These are phyloP conservation scores for Synaphobranchus kaupii DNA, from an alignment of 2,797 vertebrate species.

Conservation along the genomic window DNA sequence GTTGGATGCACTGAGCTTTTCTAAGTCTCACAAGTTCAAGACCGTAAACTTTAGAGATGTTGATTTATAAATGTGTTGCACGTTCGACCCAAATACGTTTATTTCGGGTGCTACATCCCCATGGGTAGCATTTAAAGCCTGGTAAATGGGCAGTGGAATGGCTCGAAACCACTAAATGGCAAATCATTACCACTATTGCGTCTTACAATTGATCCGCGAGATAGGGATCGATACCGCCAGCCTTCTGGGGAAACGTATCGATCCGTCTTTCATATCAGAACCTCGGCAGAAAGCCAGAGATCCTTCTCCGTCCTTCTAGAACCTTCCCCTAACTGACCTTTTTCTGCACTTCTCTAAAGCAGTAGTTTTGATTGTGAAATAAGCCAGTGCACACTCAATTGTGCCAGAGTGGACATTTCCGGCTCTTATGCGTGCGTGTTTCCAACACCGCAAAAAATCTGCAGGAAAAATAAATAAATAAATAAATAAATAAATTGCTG, in stretches of 20 bases:
- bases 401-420: not conserved
- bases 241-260: not conserved
- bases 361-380: not conserved
- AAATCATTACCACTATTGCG: not conserved
- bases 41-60: not conserved
- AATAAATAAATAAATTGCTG: not conserved
- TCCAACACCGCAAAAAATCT: not conserved
- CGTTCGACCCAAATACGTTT: not conserved
- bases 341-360: not conserved
- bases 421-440: not conserved
- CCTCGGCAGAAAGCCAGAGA: not conserved
- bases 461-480: not conserved
- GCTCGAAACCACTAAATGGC: not conserved
- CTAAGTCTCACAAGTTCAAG: not conserved
- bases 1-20: not conserved
- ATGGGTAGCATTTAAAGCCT: not conserved
- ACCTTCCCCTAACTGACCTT: not conserved
- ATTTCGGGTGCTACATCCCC: not conserved
- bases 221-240: not conserved
- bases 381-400: not conserved
- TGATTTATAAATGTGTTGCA: not conserved
- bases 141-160: not conserved
- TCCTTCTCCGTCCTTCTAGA: not conserved
- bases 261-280: not conserved
- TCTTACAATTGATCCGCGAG: not conserved